A percentile compares a stretch with the other conserved stretches of the same genome.
phyloP scores from a whole-genome alignment of 2,888 invertebrate species.

The Cryptocheilus praepositus region DNA sequence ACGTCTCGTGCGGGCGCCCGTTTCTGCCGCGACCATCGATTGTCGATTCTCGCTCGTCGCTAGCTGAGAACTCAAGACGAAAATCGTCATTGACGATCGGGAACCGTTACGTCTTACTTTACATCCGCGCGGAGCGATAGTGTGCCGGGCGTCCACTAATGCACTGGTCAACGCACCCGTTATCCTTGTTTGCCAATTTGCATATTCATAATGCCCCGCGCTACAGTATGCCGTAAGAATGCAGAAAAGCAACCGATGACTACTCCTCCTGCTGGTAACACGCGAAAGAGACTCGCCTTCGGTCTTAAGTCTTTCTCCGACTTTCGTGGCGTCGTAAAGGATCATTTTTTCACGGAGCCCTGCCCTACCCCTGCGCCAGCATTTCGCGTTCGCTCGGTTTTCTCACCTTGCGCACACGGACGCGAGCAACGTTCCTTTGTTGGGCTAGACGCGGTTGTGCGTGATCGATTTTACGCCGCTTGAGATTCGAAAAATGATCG shows the following conservation, averaged over 20 bases:
- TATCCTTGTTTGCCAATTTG: conserved; percentile 58
- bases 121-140: conserved; percentile 16
- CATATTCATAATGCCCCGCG: conserved; percentile 57
- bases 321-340: conserved; percentile 27
- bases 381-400: conserved; percentile 12
- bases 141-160: conserved; percentile 28
- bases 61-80: conserved; percentile 14
- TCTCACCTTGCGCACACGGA: not conserved
- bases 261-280: conserved; percentile 18
- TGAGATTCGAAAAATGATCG: too few relatives aligned
- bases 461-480: too few relatives aligned
- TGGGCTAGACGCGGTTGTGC: not conserved
- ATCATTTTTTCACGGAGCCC: conserved; percentile 6
- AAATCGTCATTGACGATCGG: conserved; percentile 32
- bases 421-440: conserved; percentile 19
- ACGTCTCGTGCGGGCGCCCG: conserved; percentile 10
- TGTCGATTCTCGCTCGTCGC: not conserved
- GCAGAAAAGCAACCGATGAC: conserved; percentile 50
- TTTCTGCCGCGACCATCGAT: not conserved
- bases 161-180: conserved; percentile 59
- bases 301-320: conserved; percentile 7
- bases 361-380: not conserved
- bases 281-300: conserved; percentile 4
- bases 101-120: conserved; percentile 37
- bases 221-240: conserved; percentile 55